Evolutionary conservation across 2,797 vertebrate genomes (phyloP).

Genomic region (Prunella strophiata): DNA sequence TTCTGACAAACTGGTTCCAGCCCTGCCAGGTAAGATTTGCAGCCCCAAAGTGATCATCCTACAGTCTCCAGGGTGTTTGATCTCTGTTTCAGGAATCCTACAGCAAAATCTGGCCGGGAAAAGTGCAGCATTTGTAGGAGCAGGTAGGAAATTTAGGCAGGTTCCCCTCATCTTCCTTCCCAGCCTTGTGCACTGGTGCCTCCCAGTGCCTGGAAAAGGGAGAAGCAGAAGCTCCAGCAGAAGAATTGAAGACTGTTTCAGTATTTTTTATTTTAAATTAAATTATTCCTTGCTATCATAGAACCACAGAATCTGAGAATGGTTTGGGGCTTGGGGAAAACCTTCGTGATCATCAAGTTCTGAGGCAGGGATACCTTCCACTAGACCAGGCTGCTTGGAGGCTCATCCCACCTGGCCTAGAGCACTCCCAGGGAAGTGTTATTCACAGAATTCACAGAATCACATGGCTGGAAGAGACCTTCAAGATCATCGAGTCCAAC

Average conservation of each 20-base stretch:
- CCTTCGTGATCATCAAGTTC: not conserved
- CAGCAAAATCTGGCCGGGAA: not conserved
- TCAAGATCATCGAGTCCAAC: no score
- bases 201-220: conserved; percentile 21
- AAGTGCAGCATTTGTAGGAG: rapidly evolving
- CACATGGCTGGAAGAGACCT: not conserved
- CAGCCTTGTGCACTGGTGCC: conserved; percentile 14
- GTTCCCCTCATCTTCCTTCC: not conserved
- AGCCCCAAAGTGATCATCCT: not conserved
- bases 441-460: not conserved
- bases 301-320: not conserved
- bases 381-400: not conserved
- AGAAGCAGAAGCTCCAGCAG: not conserved
- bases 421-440: not conserved
- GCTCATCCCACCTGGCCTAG: no score
- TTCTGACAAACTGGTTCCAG: not conserved
- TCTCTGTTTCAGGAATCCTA: not conserved
- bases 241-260: not conserved
- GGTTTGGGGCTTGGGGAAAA: not conserved
- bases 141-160: not conserved
- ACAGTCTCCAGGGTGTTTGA: not conserved
- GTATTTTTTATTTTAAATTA: not conserved
- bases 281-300: rapidly evolving
- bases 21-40: not conserved
- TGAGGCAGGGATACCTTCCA: not conserved